Conservation (phyloP, 2,888 invertebrate species). For the Leptothorax acervorum region DNA sequence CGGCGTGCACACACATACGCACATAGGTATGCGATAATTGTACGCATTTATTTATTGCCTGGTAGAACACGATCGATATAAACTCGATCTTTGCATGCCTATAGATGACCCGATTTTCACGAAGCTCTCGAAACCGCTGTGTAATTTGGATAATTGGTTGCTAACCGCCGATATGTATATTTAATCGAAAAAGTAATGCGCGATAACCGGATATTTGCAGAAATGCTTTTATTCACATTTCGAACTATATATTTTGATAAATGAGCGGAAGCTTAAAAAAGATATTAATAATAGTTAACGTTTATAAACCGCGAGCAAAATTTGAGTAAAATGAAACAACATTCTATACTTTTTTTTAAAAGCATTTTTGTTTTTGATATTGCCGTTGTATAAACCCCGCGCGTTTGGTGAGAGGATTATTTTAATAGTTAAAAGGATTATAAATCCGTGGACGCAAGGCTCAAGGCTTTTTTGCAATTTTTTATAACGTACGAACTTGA, state of each 20-base stretch:
- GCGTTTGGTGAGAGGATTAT: not conserved
- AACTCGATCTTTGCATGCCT: constrained; percentile 45
- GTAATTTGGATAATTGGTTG: constrained; percentile 43
- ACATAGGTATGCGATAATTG: not conserved
- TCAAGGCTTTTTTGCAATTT: not conserved
- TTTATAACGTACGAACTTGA: constrained; percentile 18
- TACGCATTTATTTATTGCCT: constrained; percentile 46
- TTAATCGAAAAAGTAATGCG: constrained; percentile 40
- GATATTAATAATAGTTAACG: constrained; percentile 24
- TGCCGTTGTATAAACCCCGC: not conserved
- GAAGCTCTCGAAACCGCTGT: constrained; percentile 21
- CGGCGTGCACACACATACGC: not conserved
- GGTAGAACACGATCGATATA: constrained; percentile 26
- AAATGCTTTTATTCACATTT: constrained; percentile 18
- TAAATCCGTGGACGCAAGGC: not conserved
- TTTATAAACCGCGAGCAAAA: constrained; percentile 12
- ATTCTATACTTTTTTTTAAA: not conserved
- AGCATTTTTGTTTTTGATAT: not conserved
- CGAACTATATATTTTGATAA: constrained; percentile 18
- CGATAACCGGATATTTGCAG: constrained; percentile 12
- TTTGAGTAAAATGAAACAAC: not conserved
- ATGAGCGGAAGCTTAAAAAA: not conserved
- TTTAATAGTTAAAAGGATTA: constrained; percentile 6
- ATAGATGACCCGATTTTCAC: constrained; percentile 46
- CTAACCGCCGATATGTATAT: constrained; percentile 22